Percentiles rank a stretch among this genome's conserved stretches.
These are phyloP conservation scores for Lordiphosa andalusiaca DNA, from an alignment of 2,888 invertebrate genomes.

Conservation along the genomic window DNA sequence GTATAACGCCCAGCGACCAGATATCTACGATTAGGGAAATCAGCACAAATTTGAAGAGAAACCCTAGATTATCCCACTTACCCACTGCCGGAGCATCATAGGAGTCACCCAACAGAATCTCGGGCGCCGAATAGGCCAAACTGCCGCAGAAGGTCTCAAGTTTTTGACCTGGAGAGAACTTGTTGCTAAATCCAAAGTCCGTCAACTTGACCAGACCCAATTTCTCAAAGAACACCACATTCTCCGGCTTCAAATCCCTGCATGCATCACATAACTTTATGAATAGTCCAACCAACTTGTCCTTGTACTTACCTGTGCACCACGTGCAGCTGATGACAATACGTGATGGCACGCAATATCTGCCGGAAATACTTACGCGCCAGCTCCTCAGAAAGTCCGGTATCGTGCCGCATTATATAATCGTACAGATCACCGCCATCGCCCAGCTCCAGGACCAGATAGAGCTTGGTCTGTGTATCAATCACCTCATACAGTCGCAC, in stretches of 20 bases:
- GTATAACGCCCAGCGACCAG: slow-evolving; percentile 99
- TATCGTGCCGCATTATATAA: slow-evolving; percentile 97
- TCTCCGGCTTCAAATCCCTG: slow-evolving; percentile 98
- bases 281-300: slow-evolving; percentile 1
- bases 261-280: slow-evolving; percentile 40
- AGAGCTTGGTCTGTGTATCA: slow-evolving; percentile 98
- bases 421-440: slow-evolving; percentile 99
- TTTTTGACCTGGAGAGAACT: slow-evolving; percentile 97
- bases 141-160: slow-evolving; percentile 99
- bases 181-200: slow-evolving; percentile 98
- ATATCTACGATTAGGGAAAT: slow-evolving; percentile 85
- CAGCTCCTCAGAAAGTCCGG: slow-evolving; percentile 90
- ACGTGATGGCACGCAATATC: slow-evolving; percentile 98
- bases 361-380: slow-evolving; percentile 97
- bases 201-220: slow-evolving; percentile 98
- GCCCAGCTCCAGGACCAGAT: slow-evolving; percentile 97
- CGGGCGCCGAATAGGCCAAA: slow-evolving; percentile 99
- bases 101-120: slow-evolving; percentile 98
- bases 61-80: slow-evolving; percentile 78
- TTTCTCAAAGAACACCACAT: slow-evolving; percentile 99
- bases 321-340: slow-evolving; percentile 94
- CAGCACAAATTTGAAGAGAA: neutral
- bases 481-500: slow-evolving; percentile 99
- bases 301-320: slow-evolving; percentile 81
- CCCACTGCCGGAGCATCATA: slow-evolving; percentile 99